These are phyloP conservation scores for Strigops habroptila DNA, from an alignment of 2,113 vertebrate genomes.

Conservation along the genomic window DNA sequence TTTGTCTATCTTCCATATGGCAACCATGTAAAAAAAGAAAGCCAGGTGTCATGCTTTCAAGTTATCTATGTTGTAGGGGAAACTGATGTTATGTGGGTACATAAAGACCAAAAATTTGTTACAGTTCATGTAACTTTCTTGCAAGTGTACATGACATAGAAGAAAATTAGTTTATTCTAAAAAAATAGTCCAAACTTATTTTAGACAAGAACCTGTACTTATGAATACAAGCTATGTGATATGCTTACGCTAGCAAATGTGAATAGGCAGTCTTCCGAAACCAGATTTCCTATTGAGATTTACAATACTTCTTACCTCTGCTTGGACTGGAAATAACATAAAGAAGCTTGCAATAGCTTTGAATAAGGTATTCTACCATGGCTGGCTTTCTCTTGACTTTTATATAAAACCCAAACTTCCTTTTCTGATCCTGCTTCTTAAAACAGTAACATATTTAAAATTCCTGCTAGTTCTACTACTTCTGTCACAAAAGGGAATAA, in stretches of 20 bases:
- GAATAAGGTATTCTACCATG: neutral
- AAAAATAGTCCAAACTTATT: neutral
- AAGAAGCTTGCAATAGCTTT: neutral
- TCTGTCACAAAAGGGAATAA: neutral
- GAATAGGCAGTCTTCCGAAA: neutral
- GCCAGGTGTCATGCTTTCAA: neutral
- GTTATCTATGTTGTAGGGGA: neutral
- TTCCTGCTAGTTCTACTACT: neutral
- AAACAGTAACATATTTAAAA: neutral
- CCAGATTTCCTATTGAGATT: neutral
- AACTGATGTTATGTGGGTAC: neutral
- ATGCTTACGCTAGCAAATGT: neutral
- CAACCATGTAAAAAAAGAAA: neutral
- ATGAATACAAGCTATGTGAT: neutral
- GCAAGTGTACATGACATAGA: neutral
- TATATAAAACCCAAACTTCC: neutral
- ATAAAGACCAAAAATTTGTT: neutral
- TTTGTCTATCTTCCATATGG: neutral
- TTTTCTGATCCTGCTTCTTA: neutral
- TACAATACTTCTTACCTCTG: neutral
- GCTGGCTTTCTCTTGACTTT: neutral
- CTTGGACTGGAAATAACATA: neutral
- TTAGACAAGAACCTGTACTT: neutral
- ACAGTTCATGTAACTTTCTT: neutral
- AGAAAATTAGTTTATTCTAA: neutral